Conservation (phyloP, 2,113 vertebrate genomes). For the Pholis gunnellus region DNA sequence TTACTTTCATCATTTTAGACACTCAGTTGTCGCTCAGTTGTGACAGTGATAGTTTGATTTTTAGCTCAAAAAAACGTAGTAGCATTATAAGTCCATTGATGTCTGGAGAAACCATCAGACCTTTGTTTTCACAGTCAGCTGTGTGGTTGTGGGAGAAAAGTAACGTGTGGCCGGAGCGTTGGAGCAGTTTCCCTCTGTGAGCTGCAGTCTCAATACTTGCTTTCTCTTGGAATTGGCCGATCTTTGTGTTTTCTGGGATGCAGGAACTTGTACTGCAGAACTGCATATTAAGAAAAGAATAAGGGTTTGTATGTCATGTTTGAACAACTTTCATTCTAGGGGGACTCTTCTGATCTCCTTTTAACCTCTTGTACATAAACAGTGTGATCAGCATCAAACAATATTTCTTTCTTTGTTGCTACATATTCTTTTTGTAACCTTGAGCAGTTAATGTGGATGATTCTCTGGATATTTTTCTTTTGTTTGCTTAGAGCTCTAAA, state of each 20-base stretch:
- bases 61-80: background rate
- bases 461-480: conserved; percentile 2
- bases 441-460: conserved; percentile 3
- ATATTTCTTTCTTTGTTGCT: conserved; percentile 1
- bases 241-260: conserved; percentile 10
- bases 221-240: background rate
- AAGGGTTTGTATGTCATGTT: conserved; percentile 42
- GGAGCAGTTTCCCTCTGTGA: background rate
- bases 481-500: background rate
- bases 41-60: background rate
- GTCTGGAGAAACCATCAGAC: background rate
- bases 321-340: conserved; percentile 25
- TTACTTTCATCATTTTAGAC: background rate
- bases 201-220: background rate
- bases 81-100: background rate
- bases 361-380: conserved; percentile 55
- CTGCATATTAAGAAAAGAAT: conserved; percentile 33
- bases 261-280: conserved; percentile 7
- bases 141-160: conserved; percentile 43
- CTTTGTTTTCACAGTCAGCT: background rate
- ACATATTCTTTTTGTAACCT: background rate
- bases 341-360: conserved; percentile 17
- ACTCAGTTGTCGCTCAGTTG: background rate
- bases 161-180: conserved; percentile 11
- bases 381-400: conserved; percentile 3